Evolutionary conservation across 1,140 invertebrate species (phyloP).

Genomic region (Rhopalosiphum maidis): DNA sequence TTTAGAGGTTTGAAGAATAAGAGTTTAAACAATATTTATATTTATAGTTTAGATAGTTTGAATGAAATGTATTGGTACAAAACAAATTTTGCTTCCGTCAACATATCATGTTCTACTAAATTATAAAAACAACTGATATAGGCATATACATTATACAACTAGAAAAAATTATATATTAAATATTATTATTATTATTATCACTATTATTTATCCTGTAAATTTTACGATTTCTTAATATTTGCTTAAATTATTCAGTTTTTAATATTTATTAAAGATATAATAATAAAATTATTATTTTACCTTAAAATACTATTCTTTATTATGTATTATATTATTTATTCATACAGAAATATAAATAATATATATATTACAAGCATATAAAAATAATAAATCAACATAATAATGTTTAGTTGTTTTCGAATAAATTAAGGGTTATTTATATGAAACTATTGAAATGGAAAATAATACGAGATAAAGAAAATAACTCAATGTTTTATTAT

Average conservation of each 20-base stretch:
- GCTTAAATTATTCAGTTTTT: too few species aligned
- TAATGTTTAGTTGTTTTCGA: neutral
- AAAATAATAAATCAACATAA: neutral
- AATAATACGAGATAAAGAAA: neutral
- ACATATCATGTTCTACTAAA: too few species aligned
- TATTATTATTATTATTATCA: too few species aligned
- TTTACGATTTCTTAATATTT: neutral
- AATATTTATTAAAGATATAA: neutral
- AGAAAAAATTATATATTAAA: too few species aligned
- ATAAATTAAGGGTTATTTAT: constrained; percentile 2
- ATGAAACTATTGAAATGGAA: neutral
- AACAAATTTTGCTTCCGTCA: too few species aligned
- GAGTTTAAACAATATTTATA: too few species aligned
- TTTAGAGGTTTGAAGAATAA: too few species aligned
- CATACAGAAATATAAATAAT: neutral
- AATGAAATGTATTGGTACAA: too few species aligned
- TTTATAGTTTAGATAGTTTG: too few species aligned
- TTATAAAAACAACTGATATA: too few species aligned
- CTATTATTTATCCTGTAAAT: neutral
- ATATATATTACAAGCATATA: neutral
- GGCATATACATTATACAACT: too few species aligned
- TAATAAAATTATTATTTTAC: neutral
- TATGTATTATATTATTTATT: neutral
- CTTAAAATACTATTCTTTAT: neutral
- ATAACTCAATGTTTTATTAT: neutral